Conservation (phyloP, 2,888 invertebrate species). For the Lampropteryx suffumata region DNA sequence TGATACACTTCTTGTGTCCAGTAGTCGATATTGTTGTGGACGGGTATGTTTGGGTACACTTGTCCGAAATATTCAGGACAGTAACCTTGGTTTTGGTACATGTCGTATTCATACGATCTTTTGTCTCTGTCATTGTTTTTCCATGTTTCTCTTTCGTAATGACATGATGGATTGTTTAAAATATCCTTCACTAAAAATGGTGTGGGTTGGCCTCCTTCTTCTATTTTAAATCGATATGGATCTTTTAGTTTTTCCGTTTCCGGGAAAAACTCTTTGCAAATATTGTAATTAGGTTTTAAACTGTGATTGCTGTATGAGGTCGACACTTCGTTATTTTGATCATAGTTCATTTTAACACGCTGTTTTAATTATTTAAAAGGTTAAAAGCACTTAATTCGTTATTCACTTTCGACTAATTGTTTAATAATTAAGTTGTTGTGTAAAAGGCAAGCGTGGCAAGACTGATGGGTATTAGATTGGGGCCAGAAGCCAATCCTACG, state of each 20-base stretch:
- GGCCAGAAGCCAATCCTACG: conserved; percentile 67
- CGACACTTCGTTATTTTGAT: conserved; percentile 68
- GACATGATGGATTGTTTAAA: conserved; percentile 60
- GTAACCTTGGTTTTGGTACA: conserved; percentile 55
- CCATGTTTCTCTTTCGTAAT: conserved; percentile 66
- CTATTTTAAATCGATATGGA: conserved; percentile 56
- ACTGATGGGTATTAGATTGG: conserved; percentile 71
- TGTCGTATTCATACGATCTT: conserved; percentile 56
- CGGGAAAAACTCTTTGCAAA: conserved; percentile 60
- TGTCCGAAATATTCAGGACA: conserved; percentile 63
- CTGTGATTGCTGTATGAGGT: conserved; percentile 65
- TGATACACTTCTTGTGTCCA: conserved; percentile 66
- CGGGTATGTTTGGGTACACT: conserved; percentile 59
- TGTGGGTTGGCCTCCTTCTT: conserved; percentile 55
- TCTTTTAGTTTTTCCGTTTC: conserved; percentile 47
- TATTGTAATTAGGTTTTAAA: conserved; percentile 59
- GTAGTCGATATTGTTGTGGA: conserved; percentile 63
- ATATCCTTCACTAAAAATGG: conserved; percentile 77
- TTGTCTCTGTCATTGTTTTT: conserved; percentile 58
- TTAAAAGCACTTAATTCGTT: conserved; percentile 47
- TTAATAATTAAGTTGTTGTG: conserved; percentile 63
- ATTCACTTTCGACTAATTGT: conserved; percentile 54
- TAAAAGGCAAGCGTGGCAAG: conserved; percentile 64
- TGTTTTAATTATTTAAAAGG: conserved; percentile 20
- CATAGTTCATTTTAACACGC: no score